These are phyloP conservation scores for Ditula angustiorana DNA, from an alignment of 2,888 invertebrate genomes.

Conservation along the genomic window DNA sequence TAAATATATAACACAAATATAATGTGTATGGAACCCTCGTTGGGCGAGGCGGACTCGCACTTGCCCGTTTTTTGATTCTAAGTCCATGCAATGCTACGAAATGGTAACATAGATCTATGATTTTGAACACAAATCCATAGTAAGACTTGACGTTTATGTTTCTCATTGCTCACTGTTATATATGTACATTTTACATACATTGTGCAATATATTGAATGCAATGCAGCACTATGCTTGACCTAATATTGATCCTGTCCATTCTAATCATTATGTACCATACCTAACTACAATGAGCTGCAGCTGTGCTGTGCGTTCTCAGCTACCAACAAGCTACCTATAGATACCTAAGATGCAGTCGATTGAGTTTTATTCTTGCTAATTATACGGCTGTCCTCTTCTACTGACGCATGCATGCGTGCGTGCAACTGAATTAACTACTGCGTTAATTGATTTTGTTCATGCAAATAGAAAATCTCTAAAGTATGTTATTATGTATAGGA, in stretches of 20 bases:
- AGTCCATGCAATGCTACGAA: no score
- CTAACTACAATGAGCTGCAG: conserved; percentile 8
- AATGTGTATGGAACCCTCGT: no score
- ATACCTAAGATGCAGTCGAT: not conserved
- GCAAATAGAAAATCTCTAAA: no score
- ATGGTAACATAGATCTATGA: not conserved
- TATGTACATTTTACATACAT: conserved; percentile 10
- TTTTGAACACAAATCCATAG: not conserved
- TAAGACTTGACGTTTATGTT: not conserved
- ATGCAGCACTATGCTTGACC: conserved; percentile 35
- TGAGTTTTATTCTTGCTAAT: not conserved
- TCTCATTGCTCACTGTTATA: conserved; percentile 8
- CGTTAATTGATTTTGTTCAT: no score
- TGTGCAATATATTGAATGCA: conserved; percentile 21
- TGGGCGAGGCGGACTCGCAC: no score
- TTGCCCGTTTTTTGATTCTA: no score
- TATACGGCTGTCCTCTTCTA: not conserved
- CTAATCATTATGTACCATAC: conserved; percentile 31
- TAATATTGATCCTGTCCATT: conserved; percentile 34
- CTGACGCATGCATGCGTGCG: no score
- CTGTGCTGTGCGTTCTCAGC: not conserved
- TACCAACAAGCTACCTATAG: not conserved
- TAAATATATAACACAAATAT: no score
- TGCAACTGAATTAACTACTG: no score
- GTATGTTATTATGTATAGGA: no score